Conservation (phyloP, 2,888 invertebrate genomes). For the Drosophila planitibia region DNA sequence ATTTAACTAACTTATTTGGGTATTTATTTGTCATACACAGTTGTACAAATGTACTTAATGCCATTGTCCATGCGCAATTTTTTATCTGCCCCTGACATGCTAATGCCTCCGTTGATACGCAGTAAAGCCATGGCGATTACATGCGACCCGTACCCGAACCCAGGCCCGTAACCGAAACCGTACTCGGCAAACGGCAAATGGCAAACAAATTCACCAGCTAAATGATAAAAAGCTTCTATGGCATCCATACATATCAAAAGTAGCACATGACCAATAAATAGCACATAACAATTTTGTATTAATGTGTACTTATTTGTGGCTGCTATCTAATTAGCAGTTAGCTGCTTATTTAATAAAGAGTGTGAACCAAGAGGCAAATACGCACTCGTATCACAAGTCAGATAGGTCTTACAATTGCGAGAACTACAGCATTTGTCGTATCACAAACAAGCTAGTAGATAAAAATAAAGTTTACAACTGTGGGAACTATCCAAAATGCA, state of each 20-base stretch:
- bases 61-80: slow-evolving; percentile 54
- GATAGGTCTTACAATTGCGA: slow-evolving; percentile 25
- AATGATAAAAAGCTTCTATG: slow-evolving; percentile 38
- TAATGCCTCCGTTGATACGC: slow-evolving; percentile 61
- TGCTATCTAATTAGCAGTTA: slow-evolving; percentile 49
- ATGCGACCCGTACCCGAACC: slow-evolving; percentile 31
- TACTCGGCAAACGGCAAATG: slow-evolving; percentile 17
- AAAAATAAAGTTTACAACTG: slow-evolving; percentile 41
- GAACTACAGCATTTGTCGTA: slow-evolving; percentile 33
- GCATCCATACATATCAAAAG: slow-evolving; percentile 39
- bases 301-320: slow-evolving; percentile 15
- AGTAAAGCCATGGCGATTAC: slow-evolving; percentile 46
- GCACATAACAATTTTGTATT: slow-evolving; percentile 43
- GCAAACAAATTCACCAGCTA: slow-evolving; percentile 18
- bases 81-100: slow-evolving; percentile 65
- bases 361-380: slow-evolving; percentile 58
- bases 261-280: slow-evolving; percentile 53
- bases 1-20: slow-evolving; percentile 53
- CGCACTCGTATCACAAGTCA: slow-evolving; percentile 19
- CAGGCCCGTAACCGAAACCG: background rate
- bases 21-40: slow-evolving; percentile 43
- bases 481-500: slow-evolving; percentile 43
- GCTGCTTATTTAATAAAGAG: slow-evolving; percentile 59
- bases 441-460: slow-evolving; percentile 38
- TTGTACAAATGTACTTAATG: slow-evolving; percentile 39